Conservation (phyloP, 2,113 vertebrate species). For the Hyaena hyaena region DNA sequence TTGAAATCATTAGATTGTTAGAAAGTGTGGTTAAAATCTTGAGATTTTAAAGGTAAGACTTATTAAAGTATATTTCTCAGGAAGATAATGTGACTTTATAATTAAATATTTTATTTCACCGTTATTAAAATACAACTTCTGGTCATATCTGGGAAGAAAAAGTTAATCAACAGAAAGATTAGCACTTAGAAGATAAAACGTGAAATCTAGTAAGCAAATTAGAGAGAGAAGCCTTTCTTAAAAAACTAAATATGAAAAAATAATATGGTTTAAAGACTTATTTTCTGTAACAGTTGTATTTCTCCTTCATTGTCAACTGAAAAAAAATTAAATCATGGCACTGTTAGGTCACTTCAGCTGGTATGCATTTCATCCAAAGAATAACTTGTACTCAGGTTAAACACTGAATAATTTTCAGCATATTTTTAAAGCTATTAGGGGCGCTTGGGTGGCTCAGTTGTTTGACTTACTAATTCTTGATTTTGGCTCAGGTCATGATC, state of each 20-base stretch:
- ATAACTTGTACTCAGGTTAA: neutral
- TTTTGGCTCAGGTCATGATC: too few relatives aligned
- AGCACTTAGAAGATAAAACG: neutral
- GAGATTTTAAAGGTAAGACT: neutral
- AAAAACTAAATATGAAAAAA: neutral
- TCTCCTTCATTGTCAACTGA: neutral
- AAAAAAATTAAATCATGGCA: neutral
- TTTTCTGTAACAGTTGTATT: neutral
- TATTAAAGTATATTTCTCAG: neutral
- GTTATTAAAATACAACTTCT: neutral
- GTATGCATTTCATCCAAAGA: neutral
- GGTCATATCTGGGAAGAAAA: neutral
- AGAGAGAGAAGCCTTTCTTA: neutral
- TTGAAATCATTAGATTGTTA: slow-evolving; percentile 1
- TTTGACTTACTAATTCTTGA: too few relatives aligned
- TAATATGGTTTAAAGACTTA: neutral
- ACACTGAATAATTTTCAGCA: neutral
- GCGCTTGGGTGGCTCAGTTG: too few relatives aligned
- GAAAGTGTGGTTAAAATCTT: neutral
- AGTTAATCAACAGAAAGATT: neutral
- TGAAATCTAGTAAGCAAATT: neutral
- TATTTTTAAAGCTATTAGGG: neutral
- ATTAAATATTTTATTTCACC: neutral
- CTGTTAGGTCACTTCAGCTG: neutral
- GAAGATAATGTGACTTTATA: slow-evolving; percentile 40